A percentile compares a stretch with the other conserved stretches of the same genome.
These are phyloP conservation scores for Eleginops maclovinus DNA, from an alignment of 2,113 vertebrate species.

Conservation along the genomic window DNA sequence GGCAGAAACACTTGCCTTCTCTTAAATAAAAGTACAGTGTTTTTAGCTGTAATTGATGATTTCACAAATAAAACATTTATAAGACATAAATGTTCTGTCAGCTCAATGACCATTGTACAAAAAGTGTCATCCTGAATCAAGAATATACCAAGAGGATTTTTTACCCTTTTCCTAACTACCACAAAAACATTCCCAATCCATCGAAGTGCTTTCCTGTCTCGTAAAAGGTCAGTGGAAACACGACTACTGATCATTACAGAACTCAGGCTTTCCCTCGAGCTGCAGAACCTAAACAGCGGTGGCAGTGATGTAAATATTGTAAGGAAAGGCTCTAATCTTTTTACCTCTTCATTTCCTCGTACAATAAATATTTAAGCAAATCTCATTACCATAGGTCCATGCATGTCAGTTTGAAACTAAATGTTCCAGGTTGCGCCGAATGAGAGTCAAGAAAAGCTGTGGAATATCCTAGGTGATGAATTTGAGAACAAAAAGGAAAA, in stretches of 20 bases:
- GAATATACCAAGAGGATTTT: neutral
- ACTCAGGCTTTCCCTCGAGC: constrained; percentile 19
- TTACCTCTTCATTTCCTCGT: constrained; percentile 54
- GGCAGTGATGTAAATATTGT: constrained; percentile 59
- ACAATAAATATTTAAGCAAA: constrained; percentile 59
- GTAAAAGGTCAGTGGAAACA: constrained; percentile 49
- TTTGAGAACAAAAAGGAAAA: neutral
- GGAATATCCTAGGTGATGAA: neutral
- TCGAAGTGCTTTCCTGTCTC: neutral
- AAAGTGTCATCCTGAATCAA: neutral
- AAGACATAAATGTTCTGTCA: neutral
- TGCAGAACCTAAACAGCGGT: constrained; percentile 49
- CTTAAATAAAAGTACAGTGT: neutral
- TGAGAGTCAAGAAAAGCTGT: neutral
- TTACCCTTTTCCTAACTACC: constrained; percentile 9
- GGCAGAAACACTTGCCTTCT: neutral
- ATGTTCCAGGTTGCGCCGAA: constrained; percentile 11
- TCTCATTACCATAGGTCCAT: constrained; percentile 34
- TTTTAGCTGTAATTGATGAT: neutral
- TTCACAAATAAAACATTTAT: neutral
- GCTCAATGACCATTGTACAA: neutral
- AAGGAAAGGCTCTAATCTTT: constrained; percentile 50
- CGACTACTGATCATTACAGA: constrained; percentile 37
- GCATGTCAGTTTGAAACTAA: constrained; percentile 19
- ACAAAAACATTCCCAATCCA: constrained; percentile 7